phyloP scores from a whole-genome alignment of 2,113 vertebrate genomes.

The Phocoena phocoena region DNA sequence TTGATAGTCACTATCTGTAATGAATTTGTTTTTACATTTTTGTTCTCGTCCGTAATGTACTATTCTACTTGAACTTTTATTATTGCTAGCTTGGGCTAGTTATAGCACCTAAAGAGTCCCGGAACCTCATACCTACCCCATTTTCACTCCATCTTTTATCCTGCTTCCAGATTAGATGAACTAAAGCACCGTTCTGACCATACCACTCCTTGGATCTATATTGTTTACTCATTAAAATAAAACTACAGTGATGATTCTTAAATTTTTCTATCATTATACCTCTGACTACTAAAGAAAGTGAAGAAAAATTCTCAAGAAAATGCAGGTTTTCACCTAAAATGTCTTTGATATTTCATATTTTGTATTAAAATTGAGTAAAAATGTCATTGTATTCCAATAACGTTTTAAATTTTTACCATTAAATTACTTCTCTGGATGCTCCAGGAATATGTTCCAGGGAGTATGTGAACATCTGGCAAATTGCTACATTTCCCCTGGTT shows the following conservation, averaged over 20 bases:
- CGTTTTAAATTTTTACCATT: background rate
- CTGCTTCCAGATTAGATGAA: background rate
- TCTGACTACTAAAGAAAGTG: background rate
- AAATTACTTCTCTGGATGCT: background rate
- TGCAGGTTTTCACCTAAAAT: background rate
- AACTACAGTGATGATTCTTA: background rate
- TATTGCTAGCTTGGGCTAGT: background rate
- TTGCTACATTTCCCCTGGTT: background rate
- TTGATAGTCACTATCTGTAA: background rate
- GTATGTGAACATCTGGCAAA: background rate
- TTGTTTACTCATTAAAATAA: background rate
- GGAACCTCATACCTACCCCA: background rate
- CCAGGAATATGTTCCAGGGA: background rate
- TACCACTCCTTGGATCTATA: background rate
- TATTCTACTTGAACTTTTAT: background rate
- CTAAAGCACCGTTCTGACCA: background rate
- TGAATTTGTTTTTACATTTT: background rate
- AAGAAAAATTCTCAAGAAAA: background rate
- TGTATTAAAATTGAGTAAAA: background rate
- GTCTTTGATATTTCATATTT: background rate
- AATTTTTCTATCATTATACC: background rate
- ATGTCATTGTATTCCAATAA: background rate
- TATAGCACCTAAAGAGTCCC: background rate
- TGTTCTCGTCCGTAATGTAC: background rate
- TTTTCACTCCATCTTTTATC: background rate